A percentile compares a stretch with the other conserved stretches of the same genome.
Conservation (phyloP, 2,113 vertebrate genomes). For the Sceloporus tristichus region DNA sequence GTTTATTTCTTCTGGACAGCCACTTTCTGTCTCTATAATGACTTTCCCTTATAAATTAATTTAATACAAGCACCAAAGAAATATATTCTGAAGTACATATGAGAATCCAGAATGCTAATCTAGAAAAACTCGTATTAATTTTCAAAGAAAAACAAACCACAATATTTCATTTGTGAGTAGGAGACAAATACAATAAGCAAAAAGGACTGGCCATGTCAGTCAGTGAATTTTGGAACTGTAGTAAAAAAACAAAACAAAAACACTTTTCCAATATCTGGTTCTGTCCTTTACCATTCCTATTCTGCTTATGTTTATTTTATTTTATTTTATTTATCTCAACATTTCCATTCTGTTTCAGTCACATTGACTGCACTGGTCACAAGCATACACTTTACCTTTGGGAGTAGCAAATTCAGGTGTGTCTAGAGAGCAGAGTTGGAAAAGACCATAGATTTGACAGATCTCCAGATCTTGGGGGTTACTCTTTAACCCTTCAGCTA, state of each 20-base stretch:
- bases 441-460: neutral
- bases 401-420: neutral
- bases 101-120: neutral
- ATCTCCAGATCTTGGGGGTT: too few relatives aligned
- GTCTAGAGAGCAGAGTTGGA: too few relatives aligned
- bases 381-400: neutral
- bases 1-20: neutral
- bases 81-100: neutral
- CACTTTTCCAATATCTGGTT: too few relatives aligned
- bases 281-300: too few relatives aligned
- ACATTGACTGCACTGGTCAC: neutral
- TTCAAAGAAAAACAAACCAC: neutral
- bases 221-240: too few relatives aligned
- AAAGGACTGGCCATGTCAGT: too few relatives aligned
- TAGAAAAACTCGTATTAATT: constrained; percentile 12
- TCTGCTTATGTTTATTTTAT: too few relatives aligned
- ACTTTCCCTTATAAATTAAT: neutral
- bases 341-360: neutral
- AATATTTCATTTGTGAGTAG: constrained; percentile 38
- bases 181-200: neutral
- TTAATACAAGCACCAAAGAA: constrained; percentile 7
- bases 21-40: too few relatives aligned
- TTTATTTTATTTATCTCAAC: neutral
- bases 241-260: too few relatives aligned
- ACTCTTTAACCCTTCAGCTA: neutral